Conservation (phyloP, 2,113 vertebrate genomes). For the Nestor notabilis region DNA sequence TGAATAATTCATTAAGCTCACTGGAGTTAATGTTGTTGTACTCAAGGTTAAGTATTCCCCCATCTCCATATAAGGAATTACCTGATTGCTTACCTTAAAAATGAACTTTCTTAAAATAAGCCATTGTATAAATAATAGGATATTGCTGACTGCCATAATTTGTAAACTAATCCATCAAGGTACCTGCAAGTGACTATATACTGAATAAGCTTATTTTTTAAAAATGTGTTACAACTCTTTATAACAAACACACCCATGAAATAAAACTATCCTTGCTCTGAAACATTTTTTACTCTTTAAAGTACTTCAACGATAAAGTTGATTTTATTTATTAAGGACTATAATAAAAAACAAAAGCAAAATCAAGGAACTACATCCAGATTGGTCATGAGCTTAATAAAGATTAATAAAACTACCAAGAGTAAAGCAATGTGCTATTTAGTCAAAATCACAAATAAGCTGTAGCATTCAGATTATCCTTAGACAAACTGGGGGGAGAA, state of each 20-base stretch:
- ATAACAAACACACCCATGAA: neutral
- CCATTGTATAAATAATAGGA: conserved; percentile 29
- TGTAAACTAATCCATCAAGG: neutral
- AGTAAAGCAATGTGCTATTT: neutral
- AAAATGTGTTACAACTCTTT: neutral
- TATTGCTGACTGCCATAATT: neutral
- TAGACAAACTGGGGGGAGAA: neutral
- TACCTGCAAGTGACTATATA: neutral
- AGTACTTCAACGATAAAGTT: neutral
- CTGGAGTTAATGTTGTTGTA: conserved; percentile 35
- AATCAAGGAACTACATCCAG: neutral
- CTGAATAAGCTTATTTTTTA: neutral
- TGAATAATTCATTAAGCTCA: conserved; percentile 72
- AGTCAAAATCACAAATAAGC: neutral
- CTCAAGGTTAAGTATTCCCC: conserved; percentile 67
- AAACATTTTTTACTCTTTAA: neutral
- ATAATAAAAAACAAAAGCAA: neutral
- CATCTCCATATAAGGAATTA: conserved; percentile 42
- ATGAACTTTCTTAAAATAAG: conserved; percentile 24
- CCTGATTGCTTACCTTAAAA: conserved; percentile 49
- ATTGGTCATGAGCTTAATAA: neutral
- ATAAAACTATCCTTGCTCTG: neutral
- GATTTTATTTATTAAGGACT: neutral
- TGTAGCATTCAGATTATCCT: neutral
- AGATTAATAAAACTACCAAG: neutral